Conservation (phyloP, 1,140 invertebrate species). For the Coelopa frigida region DNA sequence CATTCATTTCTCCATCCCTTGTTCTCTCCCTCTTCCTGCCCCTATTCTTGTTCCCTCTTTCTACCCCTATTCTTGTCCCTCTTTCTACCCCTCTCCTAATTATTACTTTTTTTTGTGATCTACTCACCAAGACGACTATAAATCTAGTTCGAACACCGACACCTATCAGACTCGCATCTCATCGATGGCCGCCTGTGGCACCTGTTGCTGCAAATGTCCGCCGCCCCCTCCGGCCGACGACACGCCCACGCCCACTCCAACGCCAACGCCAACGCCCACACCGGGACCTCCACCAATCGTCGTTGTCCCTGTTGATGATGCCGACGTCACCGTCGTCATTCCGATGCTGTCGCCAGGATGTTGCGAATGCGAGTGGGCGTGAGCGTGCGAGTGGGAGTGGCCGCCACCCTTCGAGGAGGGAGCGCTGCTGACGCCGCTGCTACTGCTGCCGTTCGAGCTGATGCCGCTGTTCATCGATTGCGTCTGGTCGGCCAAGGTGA, state of each 20-base stretch:
- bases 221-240: constrained; percentile 17
- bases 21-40: too few species aligned
- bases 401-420: constrained; percentile 49
- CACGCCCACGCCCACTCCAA: constrained; percentile 21
- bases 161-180: constrained; percentile 80
- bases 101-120: too few species aligned
- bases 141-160: constrained; percentile 47
- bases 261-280: constrained; percentile 15
- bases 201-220: constrained; percentile 51
- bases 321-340: constrained; percentile 35
- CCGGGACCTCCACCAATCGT: constrained; percentile 18
- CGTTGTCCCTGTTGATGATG: constrained; percentile 28
- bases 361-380: constrained; percentile 29
- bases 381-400: constrained; percentile 30
- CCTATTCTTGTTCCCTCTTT: too few species aligned
- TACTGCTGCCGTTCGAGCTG: constrained; percentile 48
- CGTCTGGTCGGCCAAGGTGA: constrained; percentile 37
- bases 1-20: too few species aligned
- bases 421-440: constrained; percentile 47
- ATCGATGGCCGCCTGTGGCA: constrained; percentile 68
- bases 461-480: constrained; percentile 46
- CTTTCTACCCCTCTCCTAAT: too few species aligned
- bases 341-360: constrained; percentile 45
- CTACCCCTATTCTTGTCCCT: too few species aligned
- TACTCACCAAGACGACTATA: constrained; percentile 37